phyloP scores from a whole-genome alignment of 2,113 vertebrate species.

The Clarias batrachus region DNA sequence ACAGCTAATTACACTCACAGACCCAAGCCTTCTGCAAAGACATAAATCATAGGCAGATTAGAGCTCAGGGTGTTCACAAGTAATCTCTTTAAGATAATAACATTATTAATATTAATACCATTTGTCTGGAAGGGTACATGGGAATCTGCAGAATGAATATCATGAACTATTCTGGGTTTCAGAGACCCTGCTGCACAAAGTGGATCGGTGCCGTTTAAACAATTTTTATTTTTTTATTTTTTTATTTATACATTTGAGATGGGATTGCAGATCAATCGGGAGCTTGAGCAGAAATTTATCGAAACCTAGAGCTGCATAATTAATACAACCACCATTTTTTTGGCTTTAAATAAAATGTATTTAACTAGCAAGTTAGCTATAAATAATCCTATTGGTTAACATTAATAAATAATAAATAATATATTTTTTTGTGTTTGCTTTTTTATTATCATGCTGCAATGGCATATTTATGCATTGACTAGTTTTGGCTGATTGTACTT shows the following conservation, averaged over 20 bases:
- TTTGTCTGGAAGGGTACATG: background rate
- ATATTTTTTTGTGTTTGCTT: background rate
- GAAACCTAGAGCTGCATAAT: background rate
- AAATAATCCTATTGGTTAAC: background rate
- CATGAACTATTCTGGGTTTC: background rate
- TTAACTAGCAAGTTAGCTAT: background rate
- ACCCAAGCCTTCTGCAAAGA: background rate
- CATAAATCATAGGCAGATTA: conserved; percentile 18
- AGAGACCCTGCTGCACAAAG: background rate
- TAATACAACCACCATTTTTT: background rate
- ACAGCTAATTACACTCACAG: conserved; percentile 1
- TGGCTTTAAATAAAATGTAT: background rate
- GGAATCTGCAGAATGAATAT: background rate
- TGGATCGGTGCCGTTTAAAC: background rate
- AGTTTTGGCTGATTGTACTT: background rate
- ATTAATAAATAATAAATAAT: background rate
- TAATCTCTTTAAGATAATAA: conserved; percentile 5
- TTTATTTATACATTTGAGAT: background rate
- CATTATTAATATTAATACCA: conserved; percentile 10
- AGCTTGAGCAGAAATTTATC: background rate
- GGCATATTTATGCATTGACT: too few species aligned
- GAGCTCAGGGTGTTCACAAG: conserved; percentile 8
- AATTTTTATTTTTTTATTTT: background rate
- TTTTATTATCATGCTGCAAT: background rate
- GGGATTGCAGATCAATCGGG: background rate